These are phyloP conservation scores for Tragelaphus scriptus DNA, from an alignment of 2,113 vertebrate species.

Conservation along the genomic window DNA sequence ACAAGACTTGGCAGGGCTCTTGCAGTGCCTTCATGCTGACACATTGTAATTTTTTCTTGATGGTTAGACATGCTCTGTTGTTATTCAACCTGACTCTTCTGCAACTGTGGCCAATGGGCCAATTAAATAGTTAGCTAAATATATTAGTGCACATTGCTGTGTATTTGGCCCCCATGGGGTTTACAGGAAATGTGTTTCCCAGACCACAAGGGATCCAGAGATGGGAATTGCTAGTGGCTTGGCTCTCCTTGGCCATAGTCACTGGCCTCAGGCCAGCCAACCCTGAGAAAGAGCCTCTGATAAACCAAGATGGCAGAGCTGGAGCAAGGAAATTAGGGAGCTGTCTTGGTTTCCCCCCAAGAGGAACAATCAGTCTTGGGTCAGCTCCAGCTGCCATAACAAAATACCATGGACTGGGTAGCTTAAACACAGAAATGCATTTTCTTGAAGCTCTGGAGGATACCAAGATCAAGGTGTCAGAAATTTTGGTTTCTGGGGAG, in stretches of 20 bases:
- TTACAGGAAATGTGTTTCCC: background rate
- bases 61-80: conserved; percentile 1
- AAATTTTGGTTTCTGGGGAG: background rate
- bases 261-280: background rate
- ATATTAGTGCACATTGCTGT: background rate
- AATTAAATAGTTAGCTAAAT: conserved; percentile 59
- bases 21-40: background rate
- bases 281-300: background rate
- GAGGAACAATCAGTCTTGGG: background rate
- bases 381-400: background rate
- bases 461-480: background rate
- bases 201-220: background rate
- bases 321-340: background rate
- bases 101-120: conserved; percentile 42
- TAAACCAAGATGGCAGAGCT: background rate
- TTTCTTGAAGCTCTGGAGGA: background rate
- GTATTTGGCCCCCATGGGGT: conserved; percentile 1
- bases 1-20: conserved; percentile 8
- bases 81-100: conserved; percentile 53
- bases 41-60: conserved; percentile 14
- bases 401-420: too few relatives aligned
- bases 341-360: background rate
- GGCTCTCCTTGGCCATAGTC: background rate
- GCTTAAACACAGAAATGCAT: background rate
- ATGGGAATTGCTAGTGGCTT: background rate